Base-by-base conservation (phyloP, 2,888 invertebrate species). In the Tuberolachnus salignus region DNA sequence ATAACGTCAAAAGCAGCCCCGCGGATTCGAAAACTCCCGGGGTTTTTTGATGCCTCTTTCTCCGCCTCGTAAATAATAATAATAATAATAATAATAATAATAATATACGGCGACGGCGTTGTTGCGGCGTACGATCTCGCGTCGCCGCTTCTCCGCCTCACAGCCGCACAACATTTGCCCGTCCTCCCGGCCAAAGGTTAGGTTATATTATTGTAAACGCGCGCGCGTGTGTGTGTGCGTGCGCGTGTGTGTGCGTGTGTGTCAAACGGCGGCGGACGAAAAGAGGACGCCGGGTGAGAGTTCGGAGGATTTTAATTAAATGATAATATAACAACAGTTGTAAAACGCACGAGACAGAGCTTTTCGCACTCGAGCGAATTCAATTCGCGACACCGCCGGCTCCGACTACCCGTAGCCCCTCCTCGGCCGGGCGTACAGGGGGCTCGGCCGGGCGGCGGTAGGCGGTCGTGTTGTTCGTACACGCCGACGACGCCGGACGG, bases 251-350 rank as follows among this genome's bases (percentile, higher is more conserved):
- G 72, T 49, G 75, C 21, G 57, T n/a, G 67, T 57, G 67, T 67
- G 75, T 78, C 75, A 78, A 78, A 78, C 75, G 49, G 75, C 34
- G 49, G 75, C 59, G 67, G 67, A 67, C 67, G 75, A 49, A 67
- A 78, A 6, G 3, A 6, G 34, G 34, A 34, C 3, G 6, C 34
- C 34, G 34, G 34, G 34, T 6, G 34, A 69, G 73, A 73, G 75
- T 78, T 78, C 67, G 67, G 75, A 78, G 75, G 75, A 78, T 78
- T 78, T 78, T 78, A 78, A 78, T 78, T 78, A 78, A 78, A 78
- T 78, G 75, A 78, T 78, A 78, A 78, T 78, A 78, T 78, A 78
- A 78, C 75, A 78, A 78, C 75, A 78, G 75, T 78, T 78, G 75
- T 78, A 78, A 78, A 78, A 78, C 21, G 75, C 67, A 69, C 26